Evolutionary conservation across 23 tunicate species (phyloP).

Genomic region (Styela clava): DNA sequence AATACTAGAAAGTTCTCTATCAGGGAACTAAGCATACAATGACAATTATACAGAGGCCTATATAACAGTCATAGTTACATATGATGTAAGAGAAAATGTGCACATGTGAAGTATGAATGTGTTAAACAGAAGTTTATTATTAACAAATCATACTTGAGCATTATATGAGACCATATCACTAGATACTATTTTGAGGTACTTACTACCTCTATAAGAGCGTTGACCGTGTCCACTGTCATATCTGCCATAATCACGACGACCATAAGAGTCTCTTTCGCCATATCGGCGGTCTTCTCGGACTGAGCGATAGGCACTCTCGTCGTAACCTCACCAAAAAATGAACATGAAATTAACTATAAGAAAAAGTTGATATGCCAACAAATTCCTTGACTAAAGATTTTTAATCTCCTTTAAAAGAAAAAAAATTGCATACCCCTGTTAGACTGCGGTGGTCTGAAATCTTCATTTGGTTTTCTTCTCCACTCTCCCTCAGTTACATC

Average conservation of each 20-base stretch:
- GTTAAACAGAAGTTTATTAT: too few relatives aligned
- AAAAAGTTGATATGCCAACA: background rate
- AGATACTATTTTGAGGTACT: background rate
- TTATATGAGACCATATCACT: too few relatives aligned
- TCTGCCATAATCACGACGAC: background rate
- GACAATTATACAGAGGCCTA: too few relatives aligned
- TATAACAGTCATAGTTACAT: too few relatives aligned
- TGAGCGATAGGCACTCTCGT: constrained; percentile 20
- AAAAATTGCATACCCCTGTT: too few relatives aligned
- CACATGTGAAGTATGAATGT: too few relatives aligned
- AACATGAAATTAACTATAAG: background rate
- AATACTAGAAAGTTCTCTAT: too few relatives aligned
- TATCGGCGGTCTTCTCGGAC: constrained; percentile 41
- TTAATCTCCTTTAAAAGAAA: too few relatives aligned
- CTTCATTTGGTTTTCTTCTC: constrained; percentile 46
- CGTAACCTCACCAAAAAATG: constrained; percentile 15
- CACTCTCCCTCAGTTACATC: constrained; percentile 81
- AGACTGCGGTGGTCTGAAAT: background rate
- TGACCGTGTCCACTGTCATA: background rate
- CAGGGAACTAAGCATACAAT: too few relatives aligned
- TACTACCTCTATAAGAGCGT: background rate
- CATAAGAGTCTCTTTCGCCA: constrained; percentile 2
- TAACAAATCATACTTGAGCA: too few relatives aligned
- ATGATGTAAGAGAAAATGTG: too few relatives aligned
- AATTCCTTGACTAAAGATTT: too few relatives aligned